These are phyloP conservation scores for Ariolimax columbianus DNA, from an alignment of 2,888 invertebrate genomes.

Conservation along the genomic window DNA sequence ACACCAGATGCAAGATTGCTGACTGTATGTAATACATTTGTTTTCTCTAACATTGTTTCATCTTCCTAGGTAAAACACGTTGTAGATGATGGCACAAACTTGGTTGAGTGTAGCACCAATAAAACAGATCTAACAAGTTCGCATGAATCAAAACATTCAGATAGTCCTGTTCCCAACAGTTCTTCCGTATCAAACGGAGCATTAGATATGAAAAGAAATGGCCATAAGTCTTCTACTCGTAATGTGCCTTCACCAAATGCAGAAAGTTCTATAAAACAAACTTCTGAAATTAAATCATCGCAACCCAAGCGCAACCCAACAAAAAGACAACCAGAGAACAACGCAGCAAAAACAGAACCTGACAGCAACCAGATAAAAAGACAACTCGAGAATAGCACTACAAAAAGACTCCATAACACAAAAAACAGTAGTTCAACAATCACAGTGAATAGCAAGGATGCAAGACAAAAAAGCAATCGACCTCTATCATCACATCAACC, in stretches of 20 bases:
- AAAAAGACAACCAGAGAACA: too few species aligned
- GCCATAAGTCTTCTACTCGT: too few species aligned
- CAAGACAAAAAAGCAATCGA: background rate
- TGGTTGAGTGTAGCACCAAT: background rate
- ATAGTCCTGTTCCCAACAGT: background rate
- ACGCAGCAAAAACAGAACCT: too few species aligned
- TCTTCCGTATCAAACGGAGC: background rate
- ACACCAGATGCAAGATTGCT: too few species aligned
- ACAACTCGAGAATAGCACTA: background rate
- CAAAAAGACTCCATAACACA: background rate
- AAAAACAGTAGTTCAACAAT: background rate
- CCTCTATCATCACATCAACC: constrained; percentile 11
- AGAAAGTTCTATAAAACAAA: background rate
- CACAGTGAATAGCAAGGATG: background rate
- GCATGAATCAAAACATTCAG: too few species aligned
- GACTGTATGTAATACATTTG: background rate
- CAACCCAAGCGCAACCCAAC: background rate
- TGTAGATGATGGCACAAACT: background rate
- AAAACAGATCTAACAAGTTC: background rate
- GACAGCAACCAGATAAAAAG: too few species aligned
- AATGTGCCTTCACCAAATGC: background rate
- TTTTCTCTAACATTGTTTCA: background rate
- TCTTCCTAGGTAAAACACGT: background rate
- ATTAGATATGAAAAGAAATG: background rate
- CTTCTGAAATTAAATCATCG: background rate